Conservation (phyloP, 1,140 invertebrate genomes). For the Zelostemma sp. region DNA sequence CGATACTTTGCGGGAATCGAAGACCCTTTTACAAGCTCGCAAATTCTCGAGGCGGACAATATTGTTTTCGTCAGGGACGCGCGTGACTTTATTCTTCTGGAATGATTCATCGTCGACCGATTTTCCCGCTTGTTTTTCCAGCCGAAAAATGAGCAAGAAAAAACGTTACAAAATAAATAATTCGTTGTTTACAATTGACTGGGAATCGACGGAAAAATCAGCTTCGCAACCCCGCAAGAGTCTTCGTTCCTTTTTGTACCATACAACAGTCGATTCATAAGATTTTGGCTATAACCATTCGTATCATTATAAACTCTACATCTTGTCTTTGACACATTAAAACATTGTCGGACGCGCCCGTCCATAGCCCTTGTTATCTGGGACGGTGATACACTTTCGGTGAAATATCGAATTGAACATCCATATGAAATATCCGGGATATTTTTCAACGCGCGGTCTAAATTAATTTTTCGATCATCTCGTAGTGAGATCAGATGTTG, state of each 20-base stretch:
- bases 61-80: too few species aligned
- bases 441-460: too few species aligned
- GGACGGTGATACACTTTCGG: constrained; percentile 23
- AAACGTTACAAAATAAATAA: not conserved
- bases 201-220: too few species aligned
- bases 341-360: constrained; percentile 50
- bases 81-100: too few species aligned
- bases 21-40: not conserved
- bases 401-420: constrained; percentile 37
- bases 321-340: constrained; percentile 49
- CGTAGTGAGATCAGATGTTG: too few species aligned
- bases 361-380: constrained; percentile 59
- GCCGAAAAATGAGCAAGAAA: not conserved
- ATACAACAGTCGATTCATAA: constrained; percentile 56
- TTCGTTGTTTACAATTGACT: too few species aligned
- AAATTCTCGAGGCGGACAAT: too few species aligned
- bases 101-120: too few species aligned
- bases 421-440: too few species aligned
- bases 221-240: not conserved
- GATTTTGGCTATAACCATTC: constrained; percentile 53
- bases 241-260: constrained; percentile 13
- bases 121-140: too few species aligned
- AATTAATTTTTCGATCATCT: too few species aligned
- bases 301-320: constrained; percentile 56
- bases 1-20: constrained; percentile 31